Evolutionary conservation across 2,797 vertebrate genomes (phyloP).

Genomic region (Phalanger gymnotis): DNA sequence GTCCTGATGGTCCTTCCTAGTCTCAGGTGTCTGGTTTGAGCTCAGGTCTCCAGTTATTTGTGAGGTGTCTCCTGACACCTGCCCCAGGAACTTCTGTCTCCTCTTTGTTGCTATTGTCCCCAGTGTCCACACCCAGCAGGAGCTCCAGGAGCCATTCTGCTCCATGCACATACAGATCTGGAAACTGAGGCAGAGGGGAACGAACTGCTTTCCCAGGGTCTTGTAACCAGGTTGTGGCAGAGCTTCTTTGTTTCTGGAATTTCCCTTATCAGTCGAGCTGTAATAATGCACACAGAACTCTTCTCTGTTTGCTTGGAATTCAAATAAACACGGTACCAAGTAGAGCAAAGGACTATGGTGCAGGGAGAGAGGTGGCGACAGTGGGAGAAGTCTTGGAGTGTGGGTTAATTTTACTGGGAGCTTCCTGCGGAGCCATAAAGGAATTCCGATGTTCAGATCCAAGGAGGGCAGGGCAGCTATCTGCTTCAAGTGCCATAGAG

Average conservation of each 20-base stretch:
- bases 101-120: neutral
- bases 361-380: neutral
- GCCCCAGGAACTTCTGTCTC: neutral
- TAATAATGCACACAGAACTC: neutral
- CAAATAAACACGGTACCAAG: slow-evolving; percentile 22
- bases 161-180: neutral
- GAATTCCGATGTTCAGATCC: neutral
- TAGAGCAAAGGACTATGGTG: neutral
- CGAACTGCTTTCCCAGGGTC: neutral
- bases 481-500: neutral
- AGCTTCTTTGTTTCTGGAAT: neutral
- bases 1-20: neutral
- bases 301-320: neutral
- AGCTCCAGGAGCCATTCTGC: neutral
- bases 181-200: neutral
- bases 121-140: neutral
- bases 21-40: neutral
- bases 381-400: neutral
- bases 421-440: neutral
- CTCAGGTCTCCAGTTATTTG: neutral
- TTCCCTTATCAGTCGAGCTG: neutral
- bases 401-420: neutral
- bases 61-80: neutral
- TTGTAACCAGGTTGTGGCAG: neutral
- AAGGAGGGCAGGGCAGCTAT: neutral